Base-by-base conservation (phyloP, 2,888 invertebrate species). In the Apamea crenata region DNA sequence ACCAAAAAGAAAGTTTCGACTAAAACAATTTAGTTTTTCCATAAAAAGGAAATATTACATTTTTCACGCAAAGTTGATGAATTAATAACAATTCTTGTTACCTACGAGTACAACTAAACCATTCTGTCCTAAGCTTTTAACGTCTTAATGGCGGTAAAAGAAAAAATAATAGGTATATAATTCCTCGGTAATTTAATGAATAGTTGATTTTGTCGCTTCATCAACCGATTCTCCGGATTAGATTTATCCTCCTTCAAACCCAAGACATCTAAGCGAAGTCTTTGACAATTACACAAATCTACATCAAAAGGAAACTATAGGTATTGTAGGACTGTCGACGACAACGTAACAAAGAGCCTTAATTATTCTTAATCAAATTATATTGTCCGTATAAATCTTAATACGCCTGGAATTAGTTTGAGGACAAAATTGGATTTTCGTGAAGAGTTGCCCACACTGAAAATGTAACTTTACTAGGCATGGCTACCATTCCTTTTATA, bases 381-480 rank as follows among this genome's bases (percentile, higher is more conserved):
- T 73, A 86, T 82, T 82, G 76, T 76, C n/a, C 50, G 65, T 53
- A 86, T 82, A 86, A 86, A 83, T 82, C 69, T 81, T 75, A 82
- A 83, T 80, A 75, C 77, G 78, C 53, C 74, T 72, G 74, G 85
- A 86, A 88, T 90, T 88, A 87, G 83, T 84, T 84, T 84, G 80
- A 81, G 70, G 76, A n/a, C 53, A 36, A 78, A 77, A 61, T 81
- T 78, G 29, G 29, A 36, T 63, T 78, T 67, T 78, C 10, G 12
- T 77, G 29, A 40, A 29, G 7, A 63, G 77, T 40, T 50, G n/a
- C 7, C 18, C 50, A 25, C 63, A 65, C 18, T 40, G 1, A 40
- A 75, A 44, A 61, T 10, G 14, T 72, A 25, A 16, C 5, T 6
- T 32, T 16, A 32, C 67, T 67, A 18, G 29, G 25, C 3, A 16